A percentile compares a stretch with the other conserved stretches of the same genome.
Evolutionary conservation across 1,140 invertebrate species (phyloP).

Genomic region (Triops cancriformis): DNA sequence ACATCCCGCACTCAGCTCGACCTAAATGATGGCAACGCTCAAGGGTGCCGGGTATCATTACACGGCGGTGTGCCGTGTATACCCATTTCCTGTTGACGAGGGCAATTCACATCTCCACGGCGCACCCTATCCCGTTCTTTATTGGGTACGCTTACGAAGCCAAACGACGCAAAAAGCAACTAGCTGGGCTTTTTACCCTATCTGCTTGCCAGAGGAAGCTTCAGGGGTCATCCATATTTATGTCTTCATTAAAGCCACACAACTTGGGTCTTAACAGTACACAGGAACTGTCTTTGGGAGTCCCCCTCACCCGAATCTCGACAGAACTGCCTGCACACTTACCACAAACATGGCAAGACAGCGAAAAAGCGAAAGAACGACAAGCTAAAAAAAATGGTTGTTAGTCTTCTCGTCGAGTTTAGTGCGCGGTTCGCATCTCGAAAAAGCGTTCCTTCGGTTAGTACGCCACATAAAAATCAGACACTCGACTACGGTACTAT

Average conservation of each 20-base stretch:
- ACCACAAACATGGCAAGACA: not conserved
- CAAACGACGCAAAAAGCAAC: no score
- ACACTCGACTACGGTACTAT: not conserved
- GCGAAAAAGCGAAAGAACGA: not conserved
- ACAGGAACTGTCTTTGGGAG: not conserved
- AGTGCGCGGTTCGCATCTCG: not conserved
- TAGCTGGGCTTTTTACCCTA: no score
- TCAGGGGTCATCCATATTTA: not conserved
- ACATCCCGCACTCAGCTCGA: not conserved
- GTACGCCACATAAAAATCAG: not conserved
- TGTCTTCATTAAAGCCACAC: conserved; percentile 13
- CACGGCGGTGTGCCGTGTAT: conserved; percentile 8
- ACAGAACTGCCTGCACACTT: not conserved
- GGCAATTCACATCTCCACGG: not conserved
- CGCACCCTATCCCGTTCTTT: no score
- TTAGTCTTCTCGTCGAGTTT: no score
- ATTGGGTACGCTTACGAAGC: no score
- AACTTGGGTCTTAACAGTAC: not conserved
- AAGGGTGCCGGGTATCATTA: not conserved
- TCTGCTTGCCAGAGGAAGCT: no score
- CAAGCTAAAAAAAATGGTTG: no score
- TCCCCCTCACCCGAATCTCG: not conserved
- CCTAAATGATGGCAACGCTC: not conserved
- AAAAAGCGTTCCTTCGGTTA: not conserved
- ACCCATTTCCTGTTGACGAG: conserved; percentile 5